Evolutionary conservation across 2,113 vertebrate genomes (phyloP), one percentile per base, ranked within the genome.

Genomic region (Acanthisitta chloris): DNA sequence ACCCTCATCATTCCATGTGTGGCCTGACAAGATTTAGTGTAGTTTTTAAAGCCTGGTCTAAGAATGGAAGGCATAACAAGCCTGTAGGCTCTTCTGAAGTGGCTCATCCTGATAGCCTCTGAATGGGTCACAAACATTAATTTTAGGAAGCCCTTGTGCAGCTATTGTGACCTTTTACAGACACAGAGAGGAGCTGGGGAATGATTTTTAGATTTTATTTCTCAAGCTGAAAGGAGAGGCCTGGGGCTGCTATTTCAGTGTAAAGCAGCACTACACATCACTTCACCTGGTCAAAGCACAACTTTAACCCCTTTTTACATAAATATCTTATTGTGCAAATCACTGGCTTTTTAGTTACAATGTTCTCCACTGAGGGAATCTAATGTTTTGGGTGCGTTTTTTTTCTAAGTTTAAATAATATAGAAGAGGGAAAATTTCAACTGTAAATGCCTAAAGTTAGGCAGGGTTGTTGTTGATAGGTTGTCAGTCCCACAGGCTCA

Each of bases 141-240:
- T 46, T 88, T 70, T 78, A 57, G 51, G 52, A 79, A 74, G 42
- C 12, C 52, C 33, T 57, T 26, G 7, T 36, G 42, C 42, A 20
- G 55, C n/a, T 20, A 36, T 48, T 12, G 31, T 4, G 20, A 84
- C 88, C 66, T 92, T 93, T 86, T 36, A 40, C 9, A 55, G 57
- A 51, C 34, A 21, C 0, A 3, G 21, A 59, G 48, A 2, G 0
- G 29, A 46, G 18, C 5, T 1, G n/a, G 16, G 6, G 17, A 70
- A 18, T 36, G 3, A 14, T 31, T 55, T 57, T 42, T 10, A 1
- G 1, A 28, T 81, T 90, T 71, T 66, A 16, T 17, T 81, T 43
- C 59, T 58, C 34, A 34, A 33, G 25, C 34, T 55, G 87, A 70
- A 80, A 89, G 42, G 7, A 87, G 31, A 82, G 12, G 17, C 43